These are phyloP conservation scores for Calephelis virginiensis DNA, from an alignment of 1,140 invertebrate genomes.

Conservation along the genomic window DNA sequence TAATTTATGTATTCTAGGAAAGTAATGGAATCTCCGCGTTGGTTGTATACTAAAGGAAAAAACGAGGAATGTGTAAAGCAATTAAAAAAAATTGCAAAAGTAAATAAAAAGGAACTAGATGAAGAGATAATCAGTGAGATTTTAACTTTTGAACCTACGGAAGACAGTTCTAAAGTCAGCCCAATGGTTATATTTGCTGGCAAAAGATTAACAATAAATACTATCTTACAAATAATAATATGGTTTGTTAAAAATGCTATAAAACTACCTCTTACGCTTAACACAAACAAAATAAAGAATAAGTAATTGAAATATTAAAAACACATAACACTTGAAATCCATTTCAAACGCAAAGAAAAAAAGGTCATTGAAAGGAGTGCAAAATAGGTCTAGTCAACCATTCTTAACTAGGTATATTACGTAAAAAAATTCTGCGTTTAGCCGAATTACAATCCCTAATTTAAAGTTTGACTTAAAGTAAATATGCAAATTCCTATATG, in stretches of 20 bases:
- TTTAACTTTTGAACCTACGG: constrained; percentile 38
- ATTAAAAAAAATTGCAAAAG: constrained; percentile 81
- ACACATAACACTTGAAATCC: too few relatives aligned
- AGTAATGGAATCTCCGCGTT: constrained; percentile 82
- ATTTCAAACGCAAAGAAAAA: too few relatives aligned
- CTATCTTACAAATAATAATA: constrained; percentile 54
- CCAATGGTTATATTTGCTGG: constrained; percentile 78
- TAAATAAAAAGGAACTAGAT: constrained; percentile 80
- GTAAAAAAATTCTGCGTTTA: too few relatives aligned
- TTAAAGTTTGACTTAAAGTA: too few relatives aligned
- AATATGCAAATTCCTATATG: too few relatives aligned
- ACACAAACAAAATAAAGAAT: too few relatives aligned
- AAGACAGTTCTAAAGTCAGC: constrained; percentile 70
- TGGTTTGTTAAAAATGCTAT: constrained; percentile 31
- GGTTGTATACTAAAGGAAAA: constrained; percentile 82
- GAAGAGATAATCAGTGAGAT: constrained; percentile 52
- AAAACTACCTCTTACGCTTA: too few relatives aligned
- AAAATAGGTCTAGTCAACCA: too few relatives aligned
- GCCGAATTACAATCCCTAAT: too few relatives aligned
- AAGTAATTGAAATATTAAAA: too few relatives aligned
- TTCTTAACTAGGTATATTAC: too few relatives aligned
- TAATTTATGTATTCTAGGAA: constrained; percentile 45
- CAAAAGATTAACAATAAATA: constrained; percentile 79
- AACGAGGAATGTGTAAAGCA: constrained; percentile 79
- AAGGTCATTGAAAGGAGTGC: too few relatives aligned